Base-by-base conservation (phyloP, 1,140 invertebrate genomes). In the Argopecten irradians region DNA sequence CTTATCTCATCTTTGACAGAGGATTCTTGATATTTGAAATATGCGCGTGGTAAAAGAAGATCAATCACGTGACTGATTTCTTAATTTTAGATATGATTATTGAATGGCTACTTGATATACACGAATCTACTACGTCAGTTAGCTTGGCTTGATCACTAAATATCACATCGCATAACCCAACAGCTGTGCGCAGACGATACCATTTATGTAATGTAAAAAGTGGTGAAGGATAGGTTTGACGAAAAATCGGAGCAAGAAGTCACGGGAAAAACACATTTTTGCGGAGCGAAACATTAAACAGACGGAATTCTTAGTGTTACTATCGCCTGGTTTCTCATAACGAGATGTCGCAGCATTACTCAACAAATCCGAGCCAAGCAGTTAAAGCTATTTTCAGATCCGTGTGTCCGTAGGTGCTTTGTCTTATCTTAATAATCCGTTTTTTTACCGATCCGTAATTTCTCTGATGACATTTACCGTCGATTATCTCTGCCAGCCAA, bases 161-260 rank as follows among this genome's bases (percentile, higher is more conserved):
- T 71, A 71, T 71, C 55, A 71, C 55, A 71, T 28, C 22, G n/a
- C 55, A n/a, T 16, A n/a, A 71, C 55, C 55, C 55, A 11, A 71
- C 55, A 71, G 55, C 55, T 71, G 55, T 71, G 16, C 5, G 22
- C 28, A 71, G 55, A 28, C 55, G 55, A 71, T 71, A 71, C 55
- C 55, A 71, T 71, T 71, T 71, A 71, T 71, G n/a, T 71, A 71
- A 71, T 71, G 55, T 71, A 71, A 71, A 71, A 71, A 71, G 55
- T 71, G 55, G 22, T 71, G 55, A 71, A 71, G 55, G 55, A 71
- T 71, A 71, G 55, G 55, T 71, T 71, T 71, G 55, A 71, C 55
- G 55, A 71, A 71, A 71, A 71, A 71, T 71, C 55, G 55, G 55
- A 71, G 55, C 55, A 71, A 71, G 55, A 71, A 71, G 55, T 71